These are phyloP conservation scores for Pissodes strobi DNA, from an alignment of 1,140 invertebrate species.

Conservation along the genomic window DNA sequence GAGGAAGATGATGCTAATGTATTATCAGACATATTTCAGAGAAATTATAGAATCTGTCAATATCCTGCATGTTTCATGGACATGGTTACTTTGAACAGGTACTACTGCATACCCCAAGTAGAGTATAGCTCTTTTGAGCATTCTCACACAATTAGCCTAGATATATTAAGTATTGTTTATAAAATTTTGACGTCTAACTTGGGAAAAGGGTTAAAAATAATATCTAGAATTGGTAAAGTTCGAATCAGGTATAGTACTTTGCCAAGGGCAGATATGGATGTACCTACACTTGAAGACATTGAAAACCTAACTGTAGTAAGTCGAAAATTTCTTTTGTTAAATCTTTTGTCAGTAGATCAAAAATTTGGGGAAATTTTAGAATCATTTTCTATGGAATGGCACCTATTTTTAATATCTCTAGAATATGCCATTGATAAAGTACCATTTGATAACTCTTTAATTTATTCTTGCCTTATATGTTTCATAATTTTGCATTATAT, in stretches of 20 bases:
- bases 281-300: constrained; percentile 56
- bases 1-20: constrained; percentile 32
- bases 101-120: constrained; percentile 73
- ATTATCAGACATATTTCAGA: constrained; percentile 69
- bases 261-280: constrained; percentile 48
- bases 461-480: constrained; percentile 66
- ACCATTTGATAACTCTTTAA: constrained; percentile 58
- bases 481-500: constrained; percentile 65
- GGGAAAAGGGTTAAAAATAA: constrained; percentile 51
- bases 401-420: constrained; percentile 66
- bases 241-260: constrained; percentile 45
- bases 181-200: constrained; percentile 57
- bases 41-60: constrained; percentile 62
- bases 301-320: constrained; percentile 37
- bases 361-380: constrained; percentile 53
- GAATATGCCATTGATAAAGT: constrained; percentile 69
- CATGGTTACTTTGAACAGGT: constrained; percentile 65
- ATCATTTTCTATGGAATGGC: constrained; percentile 63
- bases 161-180: constrained; percentile 71
- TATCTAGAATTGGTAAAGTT: constrained; percentile 51
- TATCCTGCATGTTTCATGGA: constrained; percentile 70
- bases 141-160: constrained; percentile 64
- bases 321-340: constrained; percentile 56
- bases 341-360: constrained; percentile 56
- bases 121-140: constrained; percentile 68